Percentiles rank a stretch among this genome's conserved stretches.
Conservation (phyloP, 2,797 vertebrate genomes). For the Taenioides sp. region DNA sequence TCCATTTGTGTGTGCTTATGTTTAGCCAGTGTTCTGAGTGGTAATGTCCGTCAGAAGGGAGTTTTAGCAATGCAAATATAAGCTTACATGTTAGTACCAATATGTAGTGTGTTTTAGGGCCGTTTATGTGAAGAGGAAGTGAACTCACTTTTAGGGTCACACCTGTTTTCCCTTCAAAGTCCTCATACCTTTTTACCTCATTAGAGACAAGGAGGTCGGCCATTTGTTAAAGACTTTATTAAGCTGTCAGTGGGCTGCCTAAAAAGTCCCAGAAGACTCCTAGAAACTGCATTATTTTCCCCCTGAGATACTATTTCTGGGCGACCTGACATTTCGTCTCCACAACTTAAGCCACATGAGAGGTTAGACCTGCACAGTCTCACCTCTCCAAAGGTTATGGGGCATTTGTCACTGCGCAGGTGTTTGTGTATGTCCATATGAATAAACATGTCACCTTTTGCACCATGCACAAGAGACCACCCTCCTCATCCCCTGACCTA, state of each 20-base stretch:
- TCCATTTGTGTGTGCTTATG: too few species aligned
- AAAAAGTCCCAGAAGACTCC: constrained; percentile 65
- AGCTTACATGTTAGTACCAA: not conserved
- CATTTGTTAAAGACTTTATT: constrained; percentile 70
- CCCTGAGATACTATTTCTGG: constrained; percentile 45
- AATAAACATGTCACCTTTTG: constrained; percentile 34
- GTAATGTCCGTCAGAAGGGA: not conserved
- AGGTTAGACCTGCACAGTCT: constrained; percentile 40
- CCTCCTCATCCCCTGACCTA: constrained; percentile 29
- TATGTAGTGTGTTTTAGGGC: not conserved
- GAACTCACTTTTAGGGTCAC: constrained; percentile 52
- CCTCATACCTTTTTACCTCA: constrained; percentile 51
- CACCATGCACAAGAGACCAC: constrained; percentile 26
- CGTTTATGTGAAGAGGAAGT: not conserved
- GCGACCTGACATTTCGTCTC: constrained; percentile 66
- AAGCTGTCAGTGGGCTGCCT: constrained; percentile 68
- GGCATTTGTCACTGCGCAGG: constrained; percentile 11
- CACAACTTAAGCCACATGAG: constrained; percentile 47
- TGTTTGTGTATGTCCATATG: constrained; percentile 18
- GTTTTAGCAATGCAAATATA: not conserved
- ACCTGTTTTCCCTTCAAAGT: constrained; percentile 64
- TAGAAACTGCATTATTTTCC: constrained; percentile 58
- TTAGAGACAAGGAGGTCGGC: constrained; percentile 57
- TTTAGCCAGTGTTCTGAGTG: not conserved
- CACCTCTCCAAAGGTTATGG: constrained; percentile 50